These are phyloP conservation scores for Manacus vitellinus DNA, from an alignment of 2,113 vertebrate genomes.

Conservation along the genomic window DNA sequence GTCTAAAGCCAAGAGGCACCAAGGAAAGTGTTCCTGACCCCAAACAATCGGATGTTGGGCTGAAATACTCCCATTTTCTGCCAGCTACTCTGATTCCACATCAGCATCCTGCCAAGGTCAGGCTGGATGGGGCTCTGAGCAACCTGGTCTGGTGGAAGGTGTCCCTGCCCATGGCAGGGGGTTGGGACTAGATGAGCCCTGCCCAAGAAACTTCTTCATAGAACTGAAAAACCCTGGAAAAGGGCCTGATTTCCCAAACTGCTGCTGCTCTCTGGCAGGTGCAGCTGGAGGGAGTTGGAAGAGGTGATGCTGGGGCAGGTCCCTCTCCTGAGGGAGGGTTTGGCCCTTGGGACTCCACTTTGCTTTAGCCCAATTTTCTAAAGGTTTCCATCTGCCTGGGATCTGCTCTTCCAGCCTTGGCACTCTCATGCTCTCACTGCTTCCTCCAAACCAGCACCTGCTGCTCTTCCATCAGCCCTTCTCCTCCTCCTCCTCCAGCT, in stretches of 20 bases:
- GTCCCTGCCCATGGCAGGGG: background rate
- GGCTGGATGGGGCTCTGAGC: background rate
- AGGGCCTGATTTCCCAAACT: background rate
- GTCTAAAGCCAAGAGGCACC: background rate
- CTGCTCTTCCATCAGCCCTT: background rate
- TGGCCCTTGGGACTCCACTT: background rate
- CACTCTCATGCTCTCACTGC: background rate
- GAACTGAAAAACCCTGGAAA: background rate
- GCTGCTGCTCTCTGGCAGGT: background rate
- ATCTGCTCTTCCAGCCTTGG: background rate
- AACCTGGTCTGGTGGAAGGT: background rate
- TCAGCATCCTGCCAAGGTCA: background rate
- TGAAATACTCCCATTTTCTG: background rate
- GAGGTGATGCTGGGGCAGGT: background rate
- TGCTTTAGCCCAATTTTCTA: background rate
- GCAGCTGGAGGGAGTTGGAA: background rate
- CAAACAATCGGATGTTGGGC: background rate
- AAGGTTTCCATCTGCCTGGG: background rate
- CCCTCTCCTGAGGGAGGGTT: background rate
- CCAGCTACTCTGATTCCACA: background rate
- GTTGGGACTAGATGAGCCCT: too few relatives aligned
- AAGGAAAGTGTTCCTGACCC: background rate
- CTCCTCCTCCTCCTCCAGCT: background rate
- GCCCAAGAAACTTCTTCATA: background rate
- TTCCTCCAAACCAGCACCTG: background rate